Percentiles rank a stretch among this genome's conserved stretches.
phyloP scores from a whole-genome alignment of 2,113 vertebrate species.

The Hippocampus barbouri region DNA sequence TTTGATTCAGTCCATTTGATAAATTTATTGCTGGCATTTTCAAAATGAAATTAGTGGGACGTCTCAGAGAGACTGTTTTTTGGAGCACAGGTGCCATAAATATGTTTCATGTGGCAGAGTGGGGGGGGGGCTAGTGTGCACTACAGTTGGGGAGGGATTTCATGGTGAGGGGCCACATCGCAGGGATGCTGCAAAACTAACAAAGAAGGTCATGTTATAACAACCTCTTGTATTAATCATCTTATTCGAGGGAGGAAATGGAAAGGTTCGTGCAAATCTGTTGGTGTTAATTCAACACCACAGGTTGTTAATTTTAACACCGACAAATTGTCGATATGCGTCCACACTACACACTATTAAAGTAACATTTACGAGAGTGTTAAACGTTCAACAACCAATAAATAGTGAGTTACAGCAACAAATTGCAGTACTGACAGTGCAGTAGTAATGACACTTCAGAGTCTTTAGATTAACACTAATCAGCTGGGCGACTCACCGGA shows the following conservation, averaged over 20 bases:
- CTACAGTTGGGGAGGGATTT: slow-evolving; percentile 48
- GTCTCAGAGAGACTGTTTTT: slow-evolving; percentile 66
- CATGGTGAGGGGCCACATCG: slow-evolving; percentile 18
- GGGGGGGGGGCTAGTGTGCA: slow-evolving; percentile 22
- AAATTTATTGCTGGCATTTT: slow-evolving; percentile 75
- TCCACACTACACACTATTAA: too few species aligned
- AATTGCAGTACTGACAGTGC: too few species aligned
- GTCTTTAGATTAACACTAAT: too few species aligned
- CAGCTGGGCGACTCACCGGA: too few species aligned
- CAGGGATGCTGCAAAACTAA: slow-evolving; percentile 33
- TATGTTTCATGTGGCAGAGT: slow-evolving; percentile 64
- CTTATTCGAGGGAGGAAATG: slow-evolving; percentile 29
- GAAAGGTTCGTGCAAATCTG: slow-evolving; percentile 39
- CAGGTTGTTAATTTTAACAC: too few species aligned
- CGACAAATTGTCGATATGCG: too few species aligned
- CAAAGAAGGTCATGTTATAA: slow-evolving; percentile 54
- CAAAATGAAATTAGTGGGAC: slow-evolving; percentile 72
- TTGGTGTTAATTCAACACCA: too few species aligned
- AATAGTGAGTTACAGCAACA: too few species aligned
- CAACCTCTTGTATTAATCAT: slow-evolving; percentile 49
- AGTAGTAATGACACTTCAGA: too few species aligned
- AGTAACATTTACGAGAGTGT: too few species aligned
- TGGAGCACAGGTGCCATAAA: slow-evolving; percentile 71
- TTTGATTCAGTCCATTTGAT: slow-evolving; percentile 67
- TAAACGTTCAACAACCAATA: too few species aligned